Base-by-base conservation (phyloP, 2,797 vertebrate genomes). In the Pelobates cultripes region DNA sequence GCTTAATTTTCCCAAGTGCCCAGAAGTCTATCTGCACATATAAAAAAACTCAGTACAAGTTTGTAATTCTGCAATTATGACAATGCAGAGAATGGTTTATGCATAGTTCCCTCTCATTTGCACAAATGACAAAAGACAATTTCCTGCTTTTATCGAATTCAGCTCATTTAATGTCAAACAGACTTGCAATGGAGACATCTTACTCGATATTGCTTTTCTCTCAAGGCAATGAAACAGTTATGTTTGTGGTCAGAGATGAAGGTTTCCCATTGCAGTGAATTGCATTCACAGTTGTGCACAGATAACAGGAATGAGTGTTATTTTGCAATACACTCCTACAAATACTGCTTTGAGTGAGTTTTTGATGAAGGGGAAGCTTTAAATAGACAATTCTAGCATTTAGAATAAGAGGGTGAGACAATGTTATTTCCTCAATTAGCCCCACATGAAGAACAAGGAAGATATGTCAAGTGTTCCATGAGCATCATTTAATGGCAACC, bases 351-450 rank as follows among this genome's bases (percentile, higher is more conserved):
- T 64, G n/a, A 28, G 40, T 28, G 61, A 64, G 61, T 40, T 64
- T 40, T n/a, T 64, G 61, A 7, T 17, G n/a, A 6, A 40, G 3
- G 17, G 61, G 28, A n/a, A 40, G n/a, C 61, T 40, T 64, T 64
- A 64, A 64, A 40, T 64, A 64, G n/a, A 0, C 28, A 64, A 64
- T 64, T 64, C 28, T 40, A 60, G n/a, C 14, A 14, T 17, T 28
- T n/a, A 64, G 61, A 14, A 70, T n/a, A 70, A 44, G 13, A 44
- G 10, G 68, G 15, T 10, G 40, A 42, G 41, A 68, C 40, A 42
- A 17, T 42, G 66, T 68, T 68, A 68, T 43, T 68, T 70, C 14
- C 13, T 45, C 43, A 43, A 70, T 70, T 70, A 44, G 43, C 45
- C 68, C 43, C 15, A n/a, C 43, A 70, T 43, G 44, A 70, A 45